A percentile compares a stretch with the other conserved stretches of the same genome.
Evolutionary conservation across 2,113 vertebrate genomes (phyloP).

Genomic region (Zingel zingel): DNA sequence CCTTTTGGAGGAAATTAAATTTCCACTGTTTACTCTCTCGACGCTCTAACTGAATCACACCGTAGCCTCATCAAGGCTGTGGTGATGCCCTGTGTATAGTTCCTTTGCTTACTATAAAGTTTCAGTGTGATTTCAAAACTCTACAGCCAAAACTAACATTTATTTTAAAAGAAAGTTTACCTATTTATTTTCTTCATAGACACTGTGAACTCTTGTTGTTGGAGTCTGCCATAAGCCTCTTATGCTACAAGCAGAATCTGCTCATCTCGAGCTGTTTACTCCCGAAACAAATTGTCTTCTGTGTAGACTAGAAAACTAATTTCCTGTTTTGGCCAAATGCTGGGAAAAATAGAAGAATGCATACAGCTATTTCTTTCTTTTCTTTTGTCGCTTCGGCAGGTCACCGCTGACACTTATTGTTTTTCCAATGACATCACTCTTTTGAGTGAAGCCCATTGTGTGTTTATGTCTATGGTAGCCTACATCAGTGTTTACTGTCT

Average conservation of each 20-base stretch:
- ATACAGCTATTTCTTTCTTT: slow-evolving; percentile 1
- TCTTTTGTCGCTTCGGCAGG: slow-evolving; percentile 36
- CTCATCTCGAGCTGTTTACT: slow-evolving; percentile 2
- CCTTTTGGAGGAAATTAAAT: neutral
- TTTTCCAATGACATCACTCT: slow-evolving; percentile 26
- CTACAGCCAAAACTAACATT: neutral
- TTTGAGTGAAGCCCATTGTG: neutral
- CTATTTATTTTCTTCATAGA: neutral
- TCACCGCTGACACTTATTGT: slow-evolving; percentile 24
- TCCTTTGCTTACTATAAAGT: neutral
- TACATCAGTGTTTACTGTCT: slow-evolving; percentile 38
- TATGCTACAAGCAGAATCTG: neutral
- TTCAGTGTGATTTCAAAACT: neutral
- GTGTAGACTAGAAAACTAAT: slow-evolving; percentile 19
- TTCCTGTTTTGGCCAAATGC: slow-evolving; percentile 61
- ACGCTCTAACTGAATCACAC: neutral
- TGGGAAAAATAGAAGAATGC: slow-evolving; percentile 12
- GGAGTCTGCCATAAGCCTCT: neutral
- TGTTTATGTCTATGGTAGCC: slow-evolving; percentile 2
- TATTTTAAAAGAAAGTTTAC: neutral
- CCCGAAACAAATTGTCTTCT: slow-evolving; percentile 19
- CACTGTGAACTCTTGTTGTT: neutral
- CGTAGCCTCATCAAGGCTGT: neutral
- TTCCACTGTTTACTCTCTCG: neutral
- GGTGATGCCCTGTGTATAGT: neutral